Base-by-base conservation (phyloP, 2,113 vertebrate genomes). In the Vulpes lagopus region DNA sequence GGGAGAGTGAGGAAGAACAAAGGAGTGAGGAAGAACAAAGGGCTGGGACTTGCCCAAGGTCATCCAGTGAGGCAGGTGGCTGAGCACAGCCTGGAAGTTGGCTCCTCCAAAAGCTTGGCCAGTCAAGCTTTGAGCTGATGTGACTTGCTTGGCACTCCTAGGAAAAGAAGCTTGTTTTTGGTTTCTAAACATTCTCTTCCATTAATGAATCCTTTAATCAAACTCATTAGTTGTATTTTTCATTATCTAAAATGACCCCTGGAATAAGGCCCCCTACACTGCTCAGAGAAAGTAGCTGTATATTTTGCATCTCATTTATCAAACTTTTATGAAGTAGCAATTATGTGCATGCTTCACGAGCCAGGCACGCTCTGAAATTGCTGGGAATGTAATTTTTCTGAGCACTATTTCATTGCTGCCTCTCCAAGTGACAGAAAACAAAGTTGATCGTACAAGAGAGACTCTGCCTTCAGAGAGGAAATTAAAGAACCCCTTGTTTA, bases 241-340 rank as follows among this genome's bases (percentile, higher is more conserved):
- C 96, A 90, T 97, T 96, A 93, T 96, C 94, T 79, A 62, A 96
- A 97, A 97, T 96, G 0, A 94, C 92, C n/a, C 97, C 89, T 95
- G 62, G 55, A 96, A 97, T 95, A 86, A 76, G 91, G 5, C 95
- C 94, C 10, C 55, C 78, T 85, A 25, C 88, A 79, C 87, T 95
- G 62, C 97, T 98, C 71, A 59, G 92, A 89, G 91, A 32, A 88
- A 2, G 27, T 89, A 89, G 82, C 27, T 11, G 38, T 96, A 49
- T 79, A 78, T 96, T 97, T 98, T 97, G 79, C 69, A 59, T 98
- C 62, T 97, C 80, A 82, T 98, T 96, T 97, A 94, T 98, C 95
- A 96, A 96, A 62, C 23, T 96, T 94, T 96, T 96, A 78, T 67
- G 51, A 89, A 97, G 78, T 85, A 98, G 90, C 89, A 97, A 51